phyloP scores from a whole-genome alignment of 1,140 invertebrate species.

The Trichonephila clavata region DNA sequence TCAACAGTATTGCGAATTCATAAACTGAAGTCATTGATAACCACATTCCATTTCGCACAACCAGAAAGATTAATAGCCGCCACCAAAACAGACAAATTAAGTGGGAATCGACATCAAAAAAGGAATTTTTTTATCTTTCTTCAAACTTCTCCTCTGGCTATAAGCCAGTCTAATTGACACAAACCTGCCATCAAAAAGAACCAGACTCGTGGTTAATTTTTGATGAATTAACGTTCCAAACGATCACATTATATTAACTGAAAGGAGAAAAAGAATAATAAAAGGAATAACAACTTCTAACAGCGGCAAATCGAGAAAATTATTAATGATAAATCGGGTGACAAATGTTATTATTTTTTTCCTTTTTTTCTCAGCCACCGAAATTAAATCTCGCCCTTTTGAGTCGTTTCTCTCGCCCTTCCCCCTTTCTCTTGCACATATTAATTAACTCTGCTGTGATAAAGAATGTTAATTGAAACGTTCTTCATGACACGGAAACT shows the following conservation, averaged over 20 bases:
- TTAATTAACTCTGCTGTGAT: constrained; percentile 4
- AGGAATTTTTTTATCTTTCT: neutral
- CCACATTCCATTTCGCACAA: neutral
- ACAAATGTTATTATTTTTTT: constrained; percentile 36
- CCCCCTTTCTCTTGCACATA: constrained; percentile 1
- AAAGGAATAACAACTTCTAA: neutral
- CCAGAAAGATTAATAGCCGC: neutral
- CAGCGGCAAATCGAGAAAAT: neutral
- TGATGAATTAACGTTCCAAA: constrained; percentile 7
- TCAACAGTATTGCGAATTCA: no score
- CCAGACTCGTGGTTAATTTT: neutral
- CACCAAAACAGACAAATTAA: neutral
- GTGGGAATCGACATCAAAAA: neutral
- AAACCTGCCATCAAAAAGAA: neutral
- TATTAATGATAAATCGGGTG: constrained; percentile 59
- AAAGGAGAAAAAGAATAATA: neutral
- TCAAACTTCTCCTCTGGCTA: neutral
- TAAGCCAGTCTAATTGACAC: constrained; percentile 6
- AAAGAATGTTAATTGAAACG: constrained; percentile 60
- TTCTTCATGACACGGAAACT: constrained; percentile 30
- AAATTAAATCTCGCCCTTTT: constrained; percentile 51
- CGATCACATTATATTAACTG: neutral
- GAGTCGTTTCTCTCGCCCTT: neutral
- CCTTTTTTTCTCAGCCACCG: neutral
- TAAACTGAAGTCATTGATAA: neutral